Percentiles rank a stretch among this genome's conserved stretches.
Evolutionary conservation across 2,888 invertebrate genomes (phyloP).

Genomic region (Tethea ocularis): DNA sequence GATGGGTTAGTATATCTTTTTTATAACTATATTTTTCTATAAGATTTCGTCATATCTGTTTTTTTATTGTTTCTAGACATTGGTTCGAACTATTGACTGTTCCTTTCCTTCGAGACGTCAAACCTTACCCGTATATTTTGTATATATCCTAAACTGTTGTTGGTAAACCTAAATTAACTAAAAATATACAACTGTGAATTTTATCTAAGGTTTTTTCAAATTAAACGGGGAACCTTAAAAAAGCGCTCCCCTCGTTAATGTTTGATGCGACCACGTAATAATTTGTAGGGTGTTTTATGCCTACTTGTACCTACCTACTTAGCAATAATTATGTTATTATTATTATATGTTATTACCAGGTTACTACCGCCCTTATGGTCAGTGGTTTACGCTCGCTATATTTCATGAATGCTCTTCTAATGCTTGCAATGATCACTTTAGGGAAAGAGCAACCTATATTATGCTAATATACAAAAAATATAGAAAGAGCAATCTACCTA

Average conservation of each 20-base stretch:
- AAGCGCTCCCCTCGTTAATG: constrained; percentile 19
- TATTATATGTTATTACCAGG: background rate
- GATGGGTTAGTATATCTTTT: no score
- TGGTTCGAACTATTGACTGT: no score
- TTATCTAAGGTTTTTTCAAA: background rate
- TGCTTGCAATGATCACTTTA: background rate
- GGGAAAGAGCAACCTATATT: no score
- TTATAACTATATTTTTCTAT: no score
- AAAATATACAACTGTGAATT: background rate
- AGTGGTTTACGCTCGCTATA: background rate
- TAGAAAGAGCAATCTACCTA: no score
- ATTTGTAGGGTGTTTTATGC: constrained; percentile 17
- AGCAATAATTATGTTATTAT: constrained; percentile 1
- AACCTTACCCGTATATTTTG: no score
- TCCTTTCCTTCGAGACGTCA: no score
- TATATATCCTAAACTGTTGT: no score
- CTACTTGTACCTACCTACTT: constrained; percentile 1
- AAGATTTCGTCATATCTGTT: no score
- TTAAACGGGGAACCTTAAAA: constrained; percentile 13
- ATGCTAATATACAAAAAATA: no score
- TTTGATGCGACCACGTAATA: constrained; percentile 14
- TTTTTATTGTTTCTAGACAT: no score
- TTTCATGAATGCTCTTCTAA: background rate
- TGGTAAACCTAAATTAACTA: no score
- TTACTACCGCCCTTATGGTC: background rate